phyloP scores from a whole-genome alignment of 2,113 vertebrate genomes.

The Anoura caudifer region DNA sequence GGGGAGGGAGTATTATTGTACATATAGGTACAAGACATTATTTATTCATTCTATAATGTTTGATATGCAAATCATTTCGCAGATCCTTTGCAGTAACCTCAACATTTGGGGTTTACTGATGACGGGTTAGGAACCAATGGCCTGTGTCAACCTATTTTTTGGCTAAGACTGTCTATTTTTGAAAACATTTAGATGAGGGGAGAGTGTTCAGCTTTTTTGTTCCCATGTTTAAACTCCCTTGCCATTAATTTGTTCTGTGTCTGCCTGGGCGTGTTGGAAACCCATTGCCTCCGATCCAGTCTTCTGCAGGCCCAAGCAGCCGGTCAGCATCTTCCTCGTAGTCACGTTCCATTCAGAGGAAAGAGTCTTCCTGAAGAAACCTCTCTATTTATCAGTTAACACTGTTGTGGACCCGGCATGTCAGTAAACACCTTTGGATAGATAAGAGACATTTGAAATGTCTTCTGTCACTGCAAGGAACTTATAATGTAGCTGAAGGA shows the following conservation, averaged over 20 bases:
- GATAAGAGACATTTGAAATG: not conserved
- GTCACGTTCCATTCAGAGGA: not conserved
- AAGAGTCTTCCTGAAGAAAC: slow-evolving; percentile 4
- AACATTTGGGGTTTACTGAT: not conserved
- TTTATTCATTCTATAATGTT: not conserved
- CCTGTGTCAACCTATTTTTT: slow-evolving; percentile 1
- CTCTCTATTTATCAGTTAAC: not conserved
- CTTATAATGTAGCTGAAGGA: not conserved
- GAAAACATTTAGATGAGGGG: not conserved
- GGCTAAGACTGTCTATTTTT: not conserved
- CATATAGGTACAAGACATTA: not conserved
- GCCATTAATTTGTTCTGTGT: not conserved
- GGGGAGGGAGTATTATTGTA: not conserved
- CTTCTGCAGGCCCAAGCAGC: not conserved
- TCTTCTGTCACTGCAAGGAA: slow-evolving; percentile 12
- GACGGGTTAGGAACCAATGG: not conserved
- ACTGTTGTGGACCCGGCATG: not conserved
- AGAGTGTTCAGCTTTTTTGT: not conserved
- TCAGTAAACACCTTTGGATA: not conserved
- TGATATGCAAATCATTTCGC: not conserved
- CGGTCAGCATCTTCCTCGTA: not conserved
- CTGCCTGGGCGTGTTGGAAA: not conserved
- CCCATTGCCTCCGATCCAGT: not conserved
- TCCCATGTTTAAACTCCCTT: not conserved
- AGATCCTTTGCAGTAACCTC: not conserved